Evolutionary conservation across 1,140 invertebrate genomes (phyloP), one percentile per base, ranked within the genome.

Genomic region (Drosophila biarmipes): DNA sequence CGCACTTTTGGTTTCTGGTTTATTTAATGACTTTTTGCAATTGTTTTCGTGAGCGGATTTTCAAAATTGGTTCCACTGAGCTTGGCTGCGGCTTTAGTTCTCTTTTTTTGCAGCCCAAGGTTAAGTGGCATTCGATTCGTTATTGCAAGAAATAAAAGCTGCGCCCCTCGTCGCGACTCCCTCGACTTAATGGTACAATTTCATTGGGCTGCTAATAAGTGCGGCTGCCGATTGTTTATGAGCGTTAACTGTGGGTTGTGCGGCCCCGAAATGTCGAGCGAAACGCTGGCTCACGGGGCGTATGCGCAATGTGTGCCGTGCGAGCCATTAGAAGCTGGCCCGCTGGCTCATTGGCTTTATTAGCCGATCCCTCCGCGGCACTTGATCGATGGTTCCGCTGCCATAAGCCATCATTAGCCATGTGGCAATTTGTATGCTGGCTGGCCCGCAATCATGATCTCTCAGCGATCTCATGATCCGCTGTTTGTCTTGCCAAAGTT

Each of bases 31-130:
- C 79, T 84, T 84, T 86, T 81, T 58, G 84, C 84, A 87, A 89
- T 87, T 87, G 84, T 87, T 87, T 87, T 89, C 84, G 84, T 87
- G 84, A 87, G 84, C 84, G 84, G 84, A 87, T 87, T 87, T 87
- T 89, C 71, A 89, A 89, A 87, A 86, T 87, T 87, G 78, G 72
- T 67, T 75, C 67, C 68, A 78, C 46, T 85, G 59, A 86, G 78
- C 77, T 72, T 52, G 46, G 56, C 48, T 29, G 34, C 10, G 35
- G 43, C 27, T 48, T 79, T 58, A 45, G 42, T 46, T 46, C 21
- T 34, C 29, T 45, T 38, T 15, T 57, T 64, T 62, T 76, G 78
- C 79, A 78, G 73, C 78, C 76, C 82, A 86, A 86, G 82, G 82
- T 86, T 86, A 86, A 86, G 78, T 80, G 81, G 81, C 77, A 69